A percentile compares a stretch with the other conserved stretches of the same genome.
These are phyloP conservation scores for Tetanocera ferruginea DNA, from an alignment of 2,888 invertebrate species.

Conservation along the genomic window DNA sequence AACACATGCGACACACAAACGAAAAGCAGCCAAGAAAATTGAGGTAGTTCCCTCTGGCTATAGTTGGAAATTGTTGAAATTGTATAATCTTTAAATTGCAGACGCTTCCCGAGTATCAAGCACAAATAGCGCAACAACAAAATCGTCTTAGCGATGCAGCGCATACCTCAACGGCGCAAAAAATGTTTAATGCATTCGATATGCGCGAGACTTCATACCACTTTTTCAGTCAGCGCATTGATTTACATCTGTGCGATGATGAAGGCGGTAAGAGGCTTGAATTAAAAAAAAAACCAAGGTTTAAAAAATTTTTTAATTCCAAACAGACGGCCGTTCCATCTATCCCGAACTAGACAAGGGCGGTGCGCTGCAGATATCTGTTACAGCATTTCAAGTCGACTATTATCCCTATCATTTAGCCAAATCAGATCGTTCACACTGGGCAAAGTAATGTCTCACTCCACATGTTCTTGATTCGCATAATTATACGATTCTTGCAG, in stretches of 20 bases:
- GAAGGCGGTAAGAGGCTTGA: slow-evolving; percentile 76
- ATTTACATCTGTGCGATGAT: slow-evolving; percentile 97
- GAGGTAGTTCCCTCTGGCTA: slow-evolving; percentile 71
- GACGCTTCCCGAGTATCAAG: slow-evolving; percentile 81
- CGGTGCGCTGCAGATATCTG: slow-evolving; percentile 92
- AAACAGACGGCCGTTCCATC: slow-evolving; percentile 82
- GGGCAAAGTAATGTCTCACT: slow-evolving; percentile 77
- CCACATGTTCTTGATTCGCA: neutral
- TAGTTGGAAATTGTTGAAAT: neutral
- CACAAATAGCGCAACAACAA: slow-evolving; percentile 75
- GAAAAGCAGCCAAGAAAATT: slow-evolving; percentile 88
- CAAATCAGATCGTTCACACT: slow-evolving; percentile 87
- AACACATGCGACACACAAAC: slow-evolving; percentile 82
- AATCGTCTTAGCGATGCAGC: slow-evolving; percentile 64
- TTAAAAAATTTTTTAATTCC: neutral
- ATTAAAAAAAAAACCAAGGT: neutral
- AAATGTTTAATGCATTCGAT: slow-evolving; percentile 88
- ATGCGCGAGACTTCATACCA: slow-evolving; percentile 99
- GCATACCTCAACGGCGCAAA: slow-evolving; percentile 69
- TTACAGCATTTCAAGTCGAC: slow-evolving; percentile 90
- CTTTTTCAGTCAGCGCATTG: slow-evolving; percentile 91
- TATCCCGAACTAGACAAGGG: slow-evolving; percentile 89
- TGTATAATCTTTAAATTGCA: slow-evolving; percentile 44
- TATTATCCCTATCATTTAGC: slow-evolving; percentile 97
- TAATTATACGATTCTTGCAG: slow-evolving; percentile 58